Evolutionary conservation across 1,140 invertebrate species (phyloP), one percentile per base, ranked within the genome.

Genomic region (Drosophila ogumai): DNA sequence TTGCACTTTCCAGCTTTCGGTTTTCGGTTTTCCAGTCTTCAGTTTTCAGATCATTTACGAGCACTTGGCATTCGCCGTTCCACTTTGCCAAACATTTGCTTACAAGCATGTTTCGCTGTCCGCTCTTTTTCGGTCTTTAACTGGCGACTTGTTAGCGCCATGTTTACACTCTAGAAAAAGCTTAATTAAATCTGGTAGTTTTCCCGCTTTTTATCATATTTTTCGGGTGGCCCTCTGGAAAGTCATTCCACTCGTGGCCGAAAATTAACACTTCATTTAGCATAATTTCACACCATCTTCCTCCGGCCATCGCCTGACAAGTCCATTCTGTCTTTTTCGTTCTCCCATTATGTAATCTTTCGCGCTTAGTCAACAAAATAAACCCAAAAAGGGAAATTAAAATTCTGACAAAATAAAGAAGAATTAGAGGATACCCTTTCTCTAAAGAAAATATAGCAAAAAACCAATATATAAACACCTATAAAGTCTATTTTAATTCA

Each of bases 71-170:
- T 46, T 28, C 55, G 58, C 50, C 60, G 82, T 80, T 82, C 82
- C 72, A 88, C 63, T 79, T 84, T 75, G 50, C 72, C 79, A 88
- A 82, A 82, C 82, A 87, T 82, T 87, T 87, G 82, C 82, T 87
- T 87, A 87, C 82, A 87, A 87, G 79, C 82, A 88, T 87, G 82
- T 87, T 87, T 87, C 63, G 82, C 67, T 87, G 82, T 76, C 72
- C 63, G 54, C 61, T 66, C 73, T 31, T 76, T 75, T 67, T 55
- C 32, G 63, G 61, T 44, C 71, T 50, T 68, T 65, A 44, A 54
- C 34, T 59, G 56, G 60, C 68, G 68, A 72, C 68, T 72, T 72
- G 66, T 72, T 85, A 85, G 82, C 82, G 82, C 82, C 82, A 82
- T 86, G 57, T 78, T 77, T 77, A 68, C 81, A 75, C 52, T 75